A percentile compares a stretch with the other conserved stretches of the same genome.
These are phyloP conservation scores for Alosa alosa DNA, from an alignment of 2,113 vertebrate genomes.

Conservation along the genomic window DNA sequence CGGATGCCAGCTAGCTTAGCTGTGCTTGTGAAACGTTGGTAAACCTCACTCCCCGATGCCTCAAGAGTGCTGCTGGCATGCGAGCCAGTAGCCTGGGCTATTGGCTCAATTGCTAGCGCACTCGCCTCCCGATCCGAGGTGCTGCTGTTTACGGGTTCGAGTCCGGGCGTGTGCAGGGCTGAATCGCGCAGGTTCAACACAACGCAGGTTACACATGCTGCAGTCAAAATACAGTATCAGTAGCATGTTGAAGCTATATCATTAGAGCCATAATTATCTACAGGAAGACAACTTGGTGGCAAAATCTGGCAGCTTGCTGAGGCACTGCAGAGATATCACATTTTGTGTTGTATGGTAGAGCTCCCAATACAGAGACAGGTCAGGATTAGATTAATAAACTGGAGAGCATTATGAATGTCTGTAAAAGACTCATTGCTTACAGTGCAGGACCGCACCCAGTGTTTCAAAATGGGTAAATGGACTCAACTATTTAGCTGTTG, in stretches of 20 bases:
- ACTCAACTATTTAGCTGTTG: background rate
- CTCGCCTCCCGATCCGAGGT: too few relatives aligned
- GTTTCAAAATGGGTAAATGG: background rate
- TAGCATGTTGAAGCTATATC: background rate
- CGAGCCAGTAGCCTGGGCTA: too few relatives aligned
- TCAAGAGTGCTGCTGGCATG: too few relatives aligned
- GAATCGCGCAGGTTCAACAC: too few relatives aligned
- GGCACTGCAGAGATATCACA: background rate
- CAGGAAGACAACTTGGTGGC: background rate
- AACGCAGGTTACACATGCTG: too few relatives aligned
- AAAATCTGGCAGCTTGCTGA: background rate
- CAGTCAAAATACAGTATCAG: background rate
- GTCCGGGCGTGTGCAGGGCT: too few relatives aligned
- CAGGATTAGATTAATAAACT: background rate
- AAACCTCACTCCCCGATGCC: too few relatives aligned
- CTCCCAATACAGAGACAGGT: background rate
- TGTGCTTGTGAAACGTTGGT: too few relatives aligned
- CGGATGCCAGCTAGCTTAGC: too few relatives aligned
- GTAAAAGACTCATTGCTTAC: background rate
- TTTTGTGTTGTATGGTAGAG: background rate
- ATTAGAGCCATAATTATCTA: background rate
- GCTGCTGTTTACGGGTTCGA: too few relatives aligned
- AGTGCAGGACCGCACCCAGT: background rate
- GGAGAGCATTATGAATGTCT: background rate
- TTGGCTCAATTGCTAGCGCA: too few relatives aligned